Conservation (phyloP, 2,797 vertebrate genomes). For the Acestrorhynchus altus region DNA sequence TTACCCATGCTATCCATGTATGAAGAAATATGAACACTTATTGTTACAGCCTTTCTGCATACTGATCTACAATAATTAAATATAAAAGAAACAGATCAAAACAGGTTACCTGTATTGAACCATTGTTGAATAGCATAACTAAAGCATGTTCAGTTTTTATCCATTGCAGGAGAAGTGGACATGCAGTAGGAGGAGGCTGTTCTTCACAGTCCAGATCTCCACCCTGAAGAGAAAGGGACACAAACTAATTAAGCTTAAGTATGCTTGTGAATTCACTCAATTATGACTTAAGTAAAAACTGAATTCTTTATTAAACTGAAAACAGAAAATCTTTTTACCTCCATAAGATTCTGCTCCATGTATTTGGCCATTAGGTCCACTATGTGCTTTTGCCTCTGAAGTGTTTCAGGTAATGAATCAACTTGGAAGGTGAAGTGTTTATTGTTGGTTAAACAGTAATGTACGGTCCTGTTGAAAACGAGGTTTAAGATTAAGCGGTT, state of each 20-base stretch:
- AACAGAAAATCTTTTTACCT: too few relatives aligned
- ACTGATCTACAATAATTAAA: neutral
- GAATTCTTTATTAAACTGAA: too few relatives aligned
- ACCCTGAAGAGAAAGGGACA: slow-evolving; percentile 76
- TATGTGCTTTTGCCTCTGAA: slow-evolving; percentile 90
- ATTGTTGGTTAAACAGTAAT: slow-evolving; percentile 93
- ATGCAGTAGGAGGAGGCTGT: slow-evolving; percentile 65
- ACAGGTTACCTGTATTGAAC: slow-evolving; percentile 89
- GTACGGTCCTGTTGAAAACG: slow-evolving; percentile 81
- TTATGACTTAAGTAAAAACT: too few relatives aligned
- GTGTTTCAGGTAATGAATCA: slow-evolving; percentile 86
- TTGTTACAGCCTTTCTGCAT: neutral
- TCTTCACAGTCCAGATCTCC: slow-evolving; percentile 85
- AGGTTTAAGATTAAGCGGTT: neutral
- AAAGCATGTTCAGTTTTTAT: slow-evolving; percentile 97
- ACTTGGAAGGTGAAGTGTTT: slow-evolving; percentile 89
- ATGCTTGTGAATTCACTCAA: neutral
- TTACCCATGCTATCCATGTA: too few relatives aligned
- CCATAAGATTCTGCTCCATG: slow-evolving; percentile 98
- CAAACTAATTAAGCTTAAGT: neutral
- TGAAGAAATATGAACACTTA: too few relatives aligned
- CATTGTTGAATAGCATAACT: slow-evolving; percentile 95
- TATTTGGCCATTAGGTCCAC: slow-evolving; percentile 92
- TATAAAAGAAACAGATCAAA: neutral
- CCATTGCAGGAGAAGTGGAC: slow-evolving; percentile 91